Conservation (phyloP, 2,113 vertebrate species). For the Corydoras sp. region DNA sequence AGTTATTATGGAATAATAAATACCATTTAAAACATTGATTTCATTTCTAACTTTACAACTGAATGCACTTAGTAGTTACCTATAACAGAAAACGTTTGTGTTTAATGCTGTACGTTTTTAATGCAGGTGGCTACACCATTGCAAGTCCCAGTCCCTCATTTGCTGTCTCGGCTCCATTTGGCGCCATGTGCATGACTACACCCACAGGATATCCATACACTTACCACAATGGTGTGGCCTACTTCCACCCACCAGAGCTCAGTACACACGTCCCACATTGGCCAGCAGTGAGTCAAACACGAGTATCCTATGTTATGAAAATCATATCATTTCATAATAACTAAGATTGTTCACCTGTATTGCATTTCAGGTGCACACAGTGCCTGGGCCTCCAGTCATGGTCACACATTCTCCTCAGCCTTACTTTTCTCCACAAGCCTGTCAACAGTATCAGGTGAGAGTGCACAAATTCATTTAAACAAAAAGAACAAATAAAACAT, state of each 20-base stretch:
- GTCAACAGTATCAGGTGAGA: constrained; percentile 56
- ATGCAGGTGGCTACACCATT: constrained; percentile 15
- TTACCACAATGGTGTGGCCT: constrained; percentile 81
- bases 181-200: constrained; percentile 73
- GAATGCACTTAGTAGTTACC: too few species aligned
- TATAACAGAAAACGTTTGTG: neutral
- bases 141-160: constrained; percentile 46
- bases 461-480: neutral
- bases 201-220: constrained; percentile 77
- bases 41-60: too few species aligned
- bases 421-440: constrained; percentile 48
- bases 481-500: neutral
- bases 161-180: constrained; percentile 29
- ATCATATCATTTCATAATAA: too few species aligned
- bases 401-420: constrained; percentile 41
- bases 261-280: constrained; percentile 63
- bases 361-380: constrained; percentile 39
- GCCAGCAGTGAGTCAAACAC: constrained; percentile 63
- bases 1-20: too few species aligned
- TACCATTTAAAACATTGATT: too few species aligned
- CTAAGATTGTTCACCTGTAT: neutral
- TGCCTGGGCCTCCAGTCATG: constrained; percentile 45
- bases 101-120: neutral
- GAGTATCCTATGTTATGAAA: neutral
- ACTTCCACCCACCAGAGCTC: constrained; percentile 72